A percentile compares a stretch with the other conserved stretches of the same genome.
These are phyloP conservation scores for Amphiduros pacificus DNA, from an alignment of 2,888 invertebrate genomes.

Conservation along the genomic window DNA sequence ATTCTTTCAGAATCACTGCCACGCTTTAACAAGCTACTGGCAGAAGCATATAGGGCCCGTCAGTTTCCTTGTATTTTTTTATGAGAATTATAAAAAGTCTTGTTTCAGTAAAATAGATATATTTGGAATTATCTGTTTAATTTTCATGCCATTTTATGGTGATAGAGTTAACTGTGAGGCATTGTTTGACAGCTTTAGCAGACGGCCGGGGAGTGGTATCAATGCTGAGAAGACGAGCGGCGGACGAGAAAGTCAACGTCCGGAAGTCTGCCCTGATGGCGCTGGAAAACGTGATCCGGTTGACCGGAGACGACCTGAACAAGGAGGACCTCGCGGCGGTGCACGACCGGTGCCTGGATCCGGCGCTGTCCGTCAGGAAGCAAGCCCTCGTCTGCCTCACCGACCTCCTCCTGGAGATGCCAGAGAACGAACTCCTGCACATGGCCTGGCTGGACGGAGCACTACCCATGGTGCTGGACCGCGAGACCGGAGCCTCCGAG, in stretches of 20 bases:
- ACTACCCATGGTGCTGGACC: slow-evolving; percentile 65
- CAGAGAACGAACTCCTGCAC: slow-evolving; percentile 56
- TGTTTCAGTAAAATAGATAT: no score
- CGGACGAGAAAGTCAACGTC: slow-evolving; percentile 66
- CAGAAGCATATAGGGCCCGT: no score
- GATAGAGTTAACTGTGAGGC: no score
- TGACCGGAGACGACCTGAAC: slow-evolving; percentile 9
- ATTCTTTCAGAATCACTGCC: no score
- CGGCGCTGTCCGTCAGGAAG: slow-evolving; percentile 63
- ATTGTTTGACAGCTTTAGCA: slow-evolving; percentile 47
- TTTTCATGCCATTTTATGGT: no score
- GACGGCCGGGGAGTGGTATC: slow-evolving; percentile 51
- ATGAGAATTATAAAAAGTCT: no score
- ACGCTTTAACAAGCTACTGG: no score
- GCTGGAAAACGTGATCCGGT: slow-evolving; percentile 55
- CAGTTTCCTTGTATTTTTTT: no score
- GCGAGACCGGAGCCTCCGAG: slow-evolving; percentile 62
- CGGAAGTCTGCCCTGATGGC: slow-evolving; percentile 63
- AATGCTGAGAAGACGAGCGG: slow-evolving; percentile 60
- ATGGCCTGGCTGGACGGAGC: slow-evolving; percentile 58
- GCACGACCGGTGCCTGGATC: slow-evolving; percentile 62
- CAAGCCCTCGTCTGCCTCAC: slow-evolving; percentile 64
- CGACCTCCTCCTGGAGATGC: slow-evolving; percentile 61
- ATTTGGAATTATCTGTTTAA: no score
- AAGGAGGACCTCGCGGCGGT: slow-evolving; percentile 45